phyloP scores from a whole-genome alignment of 1,140 invertebrate genomes.

The Zaprionus tsacasi region DNA sequence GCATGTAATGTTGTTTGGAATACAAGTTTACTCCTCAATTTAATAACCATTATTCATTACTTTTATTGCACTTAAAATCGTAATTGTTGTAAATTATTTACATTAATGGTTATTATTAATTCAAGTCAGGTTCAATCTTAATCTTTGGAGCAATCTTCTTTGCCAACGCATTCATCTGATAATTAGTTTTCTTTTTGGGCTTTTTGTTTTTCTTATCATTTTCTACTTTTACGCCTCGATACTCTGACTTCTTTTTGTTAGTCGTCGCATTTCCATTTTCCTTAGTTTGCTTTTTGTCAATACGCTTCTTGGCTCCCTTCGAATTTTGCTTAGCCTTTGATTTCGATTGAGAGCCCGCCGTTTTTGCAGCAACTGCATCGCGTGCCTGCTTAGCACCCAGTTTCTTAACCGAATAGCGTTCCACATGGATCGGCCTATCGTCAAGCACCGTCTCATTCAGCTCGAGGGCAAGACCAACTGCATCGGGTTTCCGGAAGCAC shows the following conservation, averaged over 20 bases:
- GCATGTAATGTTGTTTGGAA: neutral
- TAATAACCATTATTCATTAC: conserved; percentile 1
- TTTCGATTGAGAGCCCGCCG: conserved; percentile 26
- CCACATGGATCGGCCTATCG: conserved; percentile 79
- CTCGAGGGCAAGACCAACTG: conserved; percentile 77
- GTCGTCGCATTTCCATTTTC: conserved; percentile 36
- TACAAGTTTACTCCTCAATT: neutral
- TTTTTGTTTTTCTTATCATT: conserved; percentile 71
- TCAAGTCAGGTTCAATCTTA: conserved; percentile 43
- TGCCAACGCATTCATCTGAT: conserved; percentile 59
- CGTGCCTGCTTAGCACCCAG: conserved; percentile 70
- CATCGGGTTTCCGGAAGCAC: conserved; percentile 73
- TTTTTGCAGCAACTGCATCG: conserved; percentile 43
- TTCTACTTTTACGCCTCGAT: conserved; percentile 72
- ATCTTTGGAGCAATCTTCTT: conserved; percentile 79
- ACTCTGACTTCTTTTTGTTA: conserved; percentile 73
- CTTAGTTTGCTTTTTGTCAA: conserved; percentile 57
- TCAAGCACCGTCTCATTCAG: conserved; percentile 74
- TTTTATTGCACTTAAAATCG: conserved; percentile 2
- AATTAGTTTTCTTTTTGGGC: conserved; percentile 63
- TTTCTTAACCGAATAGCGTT: conserved; percentile 72
- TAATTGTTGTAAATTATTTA: conserved; percentile 25
- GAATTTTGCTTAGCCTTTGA: conserved; percentile 51
- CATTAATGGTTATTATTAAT: conserved; percentile 14
- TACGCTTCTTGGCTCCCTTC: conserved; percentile 51